Evolutionary conservation across 2,113 vertebrate genomes (phyloP), one percentile per base, ranked within the genome.

Genomic region (Nothocercus julius): DNA sequence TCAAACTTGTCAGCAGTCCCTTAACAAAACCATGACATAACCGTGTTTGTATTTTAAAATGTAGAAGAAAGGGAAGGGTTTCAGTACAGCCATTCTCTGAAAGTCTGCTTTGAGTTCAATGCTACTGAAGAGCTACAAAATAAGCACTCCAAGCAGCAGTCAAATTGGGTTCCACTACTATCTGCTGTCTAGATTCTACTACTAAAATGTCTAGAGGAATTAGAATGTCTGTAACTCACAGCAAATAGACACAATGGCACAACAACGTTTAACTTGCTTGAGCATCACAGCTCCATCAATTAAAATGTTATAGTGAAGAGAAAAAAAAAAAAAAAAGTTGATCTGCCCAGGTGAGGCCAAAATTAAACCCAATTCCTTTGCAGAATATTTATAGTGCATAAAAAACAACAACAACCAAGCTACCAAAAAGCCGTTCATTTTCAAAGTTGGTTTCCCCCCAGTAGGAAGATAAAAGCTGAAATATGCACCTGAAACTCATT

Each of bases 391-490:
- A 72, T 0, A 66, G 16, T 18, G 51, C 17, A 78, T 64, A 28
- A 64, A 89, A 82, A 47, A 19, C 12, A 78, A 53, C 42, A 87
- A 68, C 47, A 54, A 51, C 11, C 20, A 92, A 85, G 42, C 25
- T 68, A 73, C 17, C 85, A 92, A 79, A 95, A 79, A 79, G 27
- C 5, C 22, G 44, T 12, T 87, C 47, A 34, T 32, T 91, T 92
- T 82, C 24, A 72, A 84, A 79, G 59, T 85, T 45, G 76, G 24
- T 28, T 84, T 70, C 15, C 27, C 47, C 62, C 13, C 24, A 72
- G 56, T 91, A 91, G 78, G 28, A 87, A 89, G 53, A 89, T 16
- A 24, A 64, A 85, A 87, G 47, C 66, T 66, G 34, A 89, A 91
- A 93, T 66, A 73, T 0, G 0, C 75, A 87, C 79, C 58, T 85